Percentiles rank a stretch among this genome's conserved stretches.
Conservation (phyloP, 1,140 invertebrate species). For the Himalopsyche phryganea region DNA sequence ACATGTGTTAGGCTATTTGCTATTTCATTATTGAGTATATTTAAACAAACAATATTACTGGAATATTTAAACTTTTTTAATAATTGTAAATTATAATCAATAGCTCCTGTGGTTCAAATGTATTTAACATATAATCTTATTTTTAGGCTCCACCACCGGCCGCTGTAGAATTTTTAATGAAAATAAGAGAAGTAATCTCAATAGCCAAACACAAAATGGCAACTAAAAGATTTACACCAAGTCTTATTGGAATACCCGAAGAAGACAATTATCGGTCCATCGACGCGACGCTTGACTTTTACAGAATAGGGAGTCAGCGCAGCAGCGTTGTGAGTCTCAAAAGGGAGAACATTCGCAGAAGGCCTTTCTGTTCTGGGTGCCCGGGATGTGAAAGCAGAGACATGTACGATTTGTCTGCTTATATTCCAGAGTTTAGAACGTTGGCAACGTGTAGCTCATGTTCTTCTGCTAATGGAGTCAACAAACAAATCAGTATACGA, state of each 20-base stretch:
- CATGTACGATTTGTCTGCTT: constrained; percentile 38
- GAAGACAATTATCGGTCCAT: constrained; percentile 57
- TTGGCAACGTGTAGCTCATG: constrained; percentile 52
- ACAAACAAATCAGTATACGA: constrained; percentile 68
- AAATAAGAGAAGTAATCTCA: constrained; percentile 83
- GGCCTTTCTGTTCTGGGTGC: constrained; percentile 59
- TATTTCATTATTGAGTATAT: neutral
- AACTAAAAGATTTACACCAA: constrained; percentile 74
- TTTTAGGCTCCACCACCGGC: constrained; percentile 76
- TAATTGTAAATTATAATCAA: too few species aligned
- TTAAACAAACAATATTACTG: neutral
- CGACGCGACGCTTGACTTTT: constrained; percentile 46
- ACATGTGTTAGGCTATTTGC: neutral
- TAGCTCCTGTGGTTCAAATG: too few species aligned
- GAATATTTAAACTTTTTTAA: too few species aligned
- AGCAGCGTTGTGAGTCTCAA: constrained; percentile 56
- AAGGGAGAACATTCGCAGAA: constrained; percentile 55
- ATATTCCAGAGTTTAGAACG: constrained; percentile 45
- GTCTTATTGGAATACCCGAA: constrained; percentile 76
- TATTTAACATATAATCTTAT: constrained; percentile 7
- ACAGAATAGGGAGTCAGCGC: constrained; percentile 51
- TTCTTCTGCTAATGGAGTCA: constrained; percentile 49
- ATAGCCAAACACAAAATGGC: constrained; percentile 84
- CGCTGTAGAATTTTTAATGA: constrained; percentile 78
- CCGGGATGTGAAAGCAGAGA: constrained; percentile 58